phyloP scores from a whole-genome alignment of 2,888 invertebrate species.

The Camponotus fellah region DNA sequence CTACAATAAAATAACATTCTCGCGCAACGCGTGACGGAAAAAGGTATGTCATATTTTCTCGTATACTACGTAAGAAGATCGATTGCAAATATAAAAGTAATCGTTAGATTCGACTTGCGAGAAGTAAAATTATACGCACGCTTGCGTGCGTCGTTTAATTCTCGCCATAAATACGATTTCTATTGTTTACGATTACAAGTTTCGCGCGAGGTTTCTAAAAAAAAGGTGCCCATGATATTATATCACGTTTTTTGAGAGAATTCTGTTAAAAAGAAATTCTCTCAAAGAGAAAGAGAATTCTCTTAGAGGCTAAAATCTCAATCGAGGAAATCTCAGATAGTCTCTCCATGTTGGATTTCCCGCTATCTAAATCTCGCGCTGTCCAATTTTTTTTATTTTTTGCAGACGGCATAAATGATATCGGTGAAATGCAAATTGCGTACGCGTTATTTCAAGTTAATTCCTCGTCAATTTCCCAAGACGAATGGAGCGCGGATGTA shows the following conservation, averaged over 20 bases:
- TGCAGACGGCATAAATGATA: background rate
- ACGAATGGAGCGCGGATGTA: conserved; percentile 47
- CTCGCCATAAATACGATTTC: conserved; percentile 22
- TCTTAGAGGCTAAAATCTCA: background rate
- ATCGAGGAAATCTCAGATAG: background rate
- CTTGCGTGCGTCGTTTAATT: conserved; percentile 42
- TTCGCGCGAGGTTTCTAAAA: background rate
- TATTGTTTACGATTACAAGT: conserved; percentile 33
- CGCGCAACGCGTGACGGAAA: conserved; percentile 14
- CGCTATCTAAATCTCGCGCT: background rate
- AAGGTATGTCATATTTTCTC: conserved; percentile 32
- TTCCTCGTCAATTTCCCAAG: conserved; percentile 30
- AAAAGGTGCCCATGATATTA: background rate
- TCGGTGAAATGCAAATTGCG: conserved; percentile 29
- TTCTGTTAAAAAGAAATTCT: background rate
- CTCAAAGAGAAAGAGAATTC: too few relatives aligned
- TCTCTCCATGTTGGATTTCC: background rate
- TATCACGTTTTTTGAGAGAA: background rate
- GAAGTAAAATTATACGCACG: conserved; percentile 12
- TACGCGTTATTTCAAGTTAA: conserved; percentile 10
- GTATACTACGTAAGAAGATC: conserved; percentile 4
- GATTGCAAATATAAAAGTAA: conserved; percentile 32
- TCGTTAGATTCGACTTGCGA: background rate
- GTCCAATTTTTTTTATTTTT: conserved; percentile 24
- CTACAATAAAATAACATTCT: conserved; percentile 36